These are phyloP conservation scores for Himalopsyche anomala DNA, from an alignment of 2,888 invertebrate genomes.

Conservation along the genomic window DNA sequence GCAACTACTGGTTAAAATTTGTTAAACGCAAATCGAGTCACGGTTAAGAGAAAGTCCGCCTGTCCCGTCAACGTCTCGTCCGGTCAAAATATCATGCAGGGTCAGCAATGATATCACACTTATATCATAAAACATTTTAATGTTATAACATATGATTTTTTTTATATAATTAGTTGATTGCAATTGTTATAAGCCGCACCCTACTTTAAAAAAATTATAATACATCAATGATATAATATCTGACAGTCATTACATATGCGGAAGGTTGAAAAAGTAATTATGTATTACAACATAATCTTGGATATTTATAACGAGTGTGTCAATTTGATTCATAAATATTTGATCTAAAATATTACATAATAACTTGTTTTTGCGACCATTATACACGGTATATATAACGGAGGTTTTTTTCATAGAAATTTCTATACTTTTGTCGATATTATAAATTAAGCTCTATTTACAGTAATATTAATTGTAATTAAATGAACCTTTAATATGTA, in stretches of 20 bases:
- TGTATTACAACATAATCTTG: background rate
- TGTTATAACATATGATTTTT: background rate
- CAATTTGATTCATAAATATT: background rate
- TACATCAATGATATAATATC: background rate
- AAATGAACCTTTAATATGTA: no score
- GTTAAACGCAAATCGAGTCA: constrained; percentile 57
- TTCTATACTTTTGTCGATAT: no score
- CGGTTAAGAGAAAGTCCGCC: constrained; percentile 57
- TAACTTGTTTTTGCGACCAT: no score
- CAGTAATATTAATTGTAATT: no score
- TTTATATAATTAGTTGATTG: background rate
- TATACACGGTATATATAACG: no score
- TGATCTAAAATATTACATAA: background rate
- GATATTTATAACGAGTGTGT: background rate
- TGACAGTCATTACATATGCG: background rate
- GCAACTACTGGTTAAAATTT: constrained; percentile 49
- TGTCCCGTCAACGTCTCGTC: constrained; percentile 6
- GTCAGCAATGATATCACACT: background rate
- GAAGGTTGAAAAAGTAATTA: constrained; percentile 8
- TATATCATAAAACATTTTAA: background rate
- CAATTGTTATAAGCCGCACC: background rate
- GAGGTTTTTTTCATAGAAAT: no score
- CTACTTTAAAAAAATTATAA: background rate
- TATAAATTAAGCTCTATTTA: no score
- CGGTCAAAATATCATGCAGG: background rate